These are phyloP conservation scores for Meda fulgida DNA, from an alignment of 2,797 vertebrate genomes.

Conservation along the genomic window DNA sequence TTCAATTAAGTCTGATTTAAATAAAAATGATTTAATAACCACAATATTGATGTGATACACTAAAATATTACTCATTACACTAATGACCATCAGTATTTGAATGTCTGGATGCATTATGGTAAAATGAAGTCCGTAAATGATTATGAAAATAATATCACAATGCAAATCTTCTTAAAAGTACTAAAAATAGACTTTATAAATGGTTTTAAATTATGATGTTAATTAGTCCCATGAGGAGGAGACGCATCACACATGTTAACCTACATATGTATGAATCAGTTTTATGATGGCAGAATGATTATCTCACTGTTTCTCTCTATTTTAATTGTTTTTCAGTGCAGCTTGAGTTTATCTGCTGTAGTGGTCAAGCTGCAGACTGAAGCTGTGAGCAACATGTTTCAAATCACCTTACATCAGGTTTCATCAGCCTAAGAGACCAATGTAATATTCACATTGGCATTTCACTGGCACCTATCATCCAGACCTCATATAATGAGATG, in stretches of 20 bases:
- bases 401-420: not conserved
- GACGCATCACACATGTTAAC: not conserved
- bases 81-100: not conserved
- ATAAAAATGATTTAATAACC: too few species aligned
- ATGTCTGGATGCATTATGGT: not conserved
- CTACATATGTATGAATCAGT: not conserved
- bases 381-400: not conserved
- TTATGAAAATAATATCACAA: not conserved
- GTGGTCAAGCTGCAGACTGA: not conserved
- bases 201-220: not conserved
- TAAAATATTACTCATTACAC: not conserved
- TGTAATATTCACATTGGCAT: not conserved
- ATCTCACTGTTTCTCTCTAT: not conserved
- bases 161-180: not conserved
- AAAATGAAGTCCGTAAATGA: not conserved
- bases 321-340: not conserved
- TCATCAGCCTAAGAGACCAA: constrained; percentile 17
- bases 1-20: too few species aligned
- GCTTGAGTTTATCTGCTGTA: not conserved
- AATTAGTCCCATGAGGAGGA: constrained; percentile 10
- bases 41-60: too few species aligned
- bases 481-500: not conserved
- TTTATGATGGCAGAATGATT: not conserved
- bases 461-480: not conserved
- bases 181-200: not conserved